Base-by-base conservation (phyloP, 2,797 vertebrate species). In the Chloroceryle amazona region DNA sequence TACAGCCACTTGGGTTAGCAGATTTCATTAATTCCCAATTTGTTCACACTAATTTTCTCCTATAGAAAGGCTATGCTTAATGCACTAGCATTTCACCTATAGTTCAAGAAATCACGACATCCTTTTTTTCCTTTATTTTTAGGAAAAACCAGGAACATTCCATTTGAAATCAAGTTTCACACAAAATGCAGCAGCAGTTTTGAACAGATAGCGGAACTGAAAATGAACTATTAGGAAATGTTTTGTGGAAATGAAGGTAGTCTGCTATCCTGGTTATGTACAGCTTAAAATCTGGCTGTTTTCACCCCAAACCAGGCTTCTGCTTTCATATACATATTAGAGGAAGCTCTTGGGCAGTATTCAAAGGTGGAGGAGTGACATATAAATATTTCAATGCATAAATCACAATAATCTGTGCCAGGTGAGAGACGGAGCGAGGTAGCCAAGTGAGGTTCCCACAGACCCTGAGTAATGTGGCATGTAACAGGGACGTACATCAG, bases 331-430 rank as follows among this genome's bases (percentile, higher is more conserved):
- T 65, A 62, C 33, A 5, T n/a, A 49, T 62, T 4, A 49, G 22
- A 51, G 33, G n/a, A 58, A 68, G 87, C 54, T n/a, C 33, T 58
- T 49, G n/a, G 7, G 61, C 31, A 39, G 62, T 23, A 74, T 28
- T 76, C 44, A n/a, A 25, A 49, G 39, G 39, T 7, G 31, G 47
- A 11, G 74, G 22, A 29, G 51, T 2, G 22, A 10, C 42, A 58
- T 19, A 71, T 70, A 57, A 81, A 70, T 25, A 49, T 29, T 78
- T 65, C 26, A 42, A 70, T 8, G 75, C 92, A 93, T 85, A 82
- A 94, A 97, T 96, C 80, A 97, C 68, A 52, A 18, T 70, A 66
- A 85, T 68, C 41, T 11, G 82, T 39, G 94, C 94, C 94, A 85
- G 80, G 85, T 17, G 66, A 92, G 87, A 71, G 86, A 22, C 3